phyloP scores from a whole-genome alignment of 2,113 vertebrate genomes.

The Lasiurus borealis region DNA sequence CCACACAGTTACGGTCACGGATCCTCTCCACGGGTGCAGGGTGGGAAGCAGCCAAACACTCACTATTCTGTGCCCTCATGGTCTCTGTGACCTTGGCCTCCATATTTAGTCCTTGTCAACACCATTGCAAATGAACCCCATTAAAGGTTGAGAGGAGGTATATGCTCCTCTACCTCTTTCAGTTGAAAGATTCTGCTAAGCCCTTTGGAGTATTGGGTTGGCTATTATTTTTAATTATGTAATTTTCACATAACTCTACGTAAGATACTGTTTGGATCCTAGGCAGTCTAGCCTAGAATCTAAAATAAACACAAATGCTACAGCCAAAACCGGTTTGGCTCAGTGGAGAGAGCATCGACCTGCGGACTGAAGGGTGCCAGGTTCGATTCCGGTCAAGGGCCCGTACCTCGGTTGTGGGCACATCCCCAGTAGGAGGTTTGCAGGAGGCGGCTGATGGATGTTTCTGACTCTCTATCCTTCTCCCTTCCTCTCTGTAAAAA shows the following conservation, averaged over 20 bases:
- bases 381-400: no score
- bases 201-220: background rate
- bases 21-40: background rate
- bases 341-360: no score
- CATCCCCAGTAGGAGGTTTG: no score
- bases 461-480: no score
- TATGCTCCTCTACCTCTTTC: background rate
- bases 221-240: background rate
- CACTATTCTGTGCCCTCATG: background rate
- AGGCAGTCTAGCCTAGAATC: background rate
- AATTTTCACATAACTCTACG: background rate
- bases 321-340: no score
- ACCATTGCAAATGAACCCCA: background rate
- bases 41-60: background rate
- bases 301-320: conserved; percentile 7
- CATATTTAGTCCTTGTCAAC: background rate
- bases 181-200: background rate
- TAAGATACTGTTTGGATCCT: background rate
- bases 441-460: no score
- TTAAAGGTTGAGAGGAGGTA: background rate
- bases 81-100: background rate
- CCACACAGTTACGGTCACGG: background rate
- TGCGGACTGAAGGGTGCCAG: no score
- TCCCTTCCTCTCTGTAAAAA: no score
- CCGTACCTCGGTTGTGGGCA: no score